A percentile compares a stretch with the other conserved stretches of the same genome.
Evolutionary conservation across 2,797 vertebrate species (phyloP).

Genomic region (Mareca penelope): DNA sequence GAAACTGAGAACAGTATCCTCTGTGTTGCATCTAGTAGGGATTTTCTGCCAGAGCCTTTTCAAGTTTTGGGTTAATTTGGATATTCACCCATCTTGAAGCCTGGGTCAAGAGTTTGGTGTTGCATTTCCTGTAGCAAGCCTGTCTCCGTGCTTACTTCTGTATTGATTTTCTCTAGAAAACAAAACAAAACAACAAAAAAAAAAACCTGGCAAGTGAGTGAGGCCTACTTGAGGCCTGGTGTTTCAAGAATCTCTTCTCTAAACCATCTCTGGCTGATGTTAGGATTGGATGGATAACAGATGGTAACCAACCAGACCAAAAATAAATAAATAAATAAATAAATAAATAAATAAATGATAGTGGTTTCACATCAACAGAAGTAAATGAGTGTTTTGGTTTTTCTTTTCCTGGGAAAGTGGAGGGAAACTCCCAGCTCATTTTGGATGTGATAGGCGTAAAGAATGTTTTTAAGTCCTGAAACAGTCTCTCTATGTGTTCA

Average conservation of each 20-base stretch:
- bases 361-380: background rate
- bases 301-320: background rate
- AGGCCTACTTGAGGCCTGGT: background rate
- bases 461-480: background rate
- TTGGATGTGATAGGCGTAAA: background rate
- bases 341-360: rapidly evolving
- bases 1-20: background rate
- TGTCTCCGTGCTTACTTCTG: no score
- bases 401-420: background rate
- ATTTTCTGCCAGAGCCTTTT: background rate
- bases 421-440: background rate
- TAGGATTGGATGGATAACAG: background rate
- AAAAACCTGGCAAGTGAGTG: background rate
- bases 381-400: background rate
- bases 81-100: background rate
- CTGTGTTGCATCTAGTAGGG: background rate
- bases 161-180: background rate
- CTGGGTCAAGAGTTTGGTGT: background rate
- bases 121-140: rapidly evolving
- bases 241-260: background rate
- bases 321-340: no score
- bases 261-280: background rate
- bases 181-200: no score
- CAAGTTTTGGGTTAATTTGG: background rate
- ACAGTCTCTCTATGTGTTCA: background rate